Evolutionary conservation across 2,888 invertebrate genomes (phyloP).

Genomic region (Coecobrya sp.): DNA sequence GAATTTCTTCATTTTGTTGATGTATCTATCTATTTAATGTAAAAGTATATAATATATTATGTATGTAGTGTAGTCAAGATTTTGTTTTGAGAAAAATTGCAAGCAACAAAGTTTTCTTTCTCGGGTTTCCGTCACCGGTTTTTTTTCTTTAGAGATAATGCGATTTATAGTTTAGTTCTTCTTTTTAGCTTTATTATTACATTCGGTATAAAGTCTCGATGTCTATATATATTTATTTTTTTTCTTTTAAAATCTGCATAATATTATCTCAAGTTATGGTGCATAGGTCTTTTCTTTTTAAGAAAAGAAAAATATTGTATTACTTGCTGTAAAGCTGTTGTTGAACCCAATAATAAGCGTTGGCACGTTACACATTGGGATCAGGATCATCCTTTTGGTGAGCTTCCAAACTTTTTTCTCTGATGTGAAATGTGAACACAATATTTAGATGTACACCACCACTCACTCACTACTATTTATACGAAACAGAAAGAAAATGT

Average conservation of each 20-base stretch:
- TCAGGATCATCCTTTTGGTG: slow-evolving; percentile 79
- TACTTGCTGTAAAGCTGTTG: slow-evolving; percentile 20
- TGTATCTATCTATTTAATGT: neutral
- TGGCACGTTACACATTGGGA: slow-evolving; percentile 56
- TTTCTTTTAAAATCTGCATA: neutral
- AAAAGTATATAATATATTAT: neutral
- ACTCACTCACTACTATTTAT: neutral
- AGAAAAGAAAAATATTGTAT: neutral
- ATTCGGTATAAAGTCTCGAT: neutral
- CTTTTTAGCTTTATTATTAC: neutral
- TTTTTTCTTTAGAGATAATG: slow-evolving; percentile 40
- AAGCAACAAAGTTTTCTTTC: slow-evolving; percentile 31
- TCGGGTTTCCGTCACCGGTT: slow-evolving; percentile 3
- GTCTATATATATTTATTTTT: neutral
- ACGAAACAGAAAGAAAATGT: neutral
- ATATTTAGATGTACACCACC: too few species aligned
- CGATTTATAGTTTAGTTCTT: slow-evolving; percentile 52
- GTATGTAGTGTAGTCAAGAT: neutral
- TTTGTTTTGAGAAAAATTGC: slow-evolving; percentile 23
- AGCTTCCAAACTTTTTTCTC: slow-evolving; percentile 75
- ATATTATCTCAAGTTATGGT: too few species aligned
- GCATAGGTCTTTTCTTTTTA: neutral
- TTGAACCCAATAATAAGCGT: slow-evolving; percentile 55
- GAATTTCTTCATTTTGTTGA: neutral
- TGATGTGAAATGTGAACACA: slow-evolving; percentile 13